phyloP scores from a whole-genome alignment of 2,888 invertebrate species.

The Anorthoa munda region DNA sequence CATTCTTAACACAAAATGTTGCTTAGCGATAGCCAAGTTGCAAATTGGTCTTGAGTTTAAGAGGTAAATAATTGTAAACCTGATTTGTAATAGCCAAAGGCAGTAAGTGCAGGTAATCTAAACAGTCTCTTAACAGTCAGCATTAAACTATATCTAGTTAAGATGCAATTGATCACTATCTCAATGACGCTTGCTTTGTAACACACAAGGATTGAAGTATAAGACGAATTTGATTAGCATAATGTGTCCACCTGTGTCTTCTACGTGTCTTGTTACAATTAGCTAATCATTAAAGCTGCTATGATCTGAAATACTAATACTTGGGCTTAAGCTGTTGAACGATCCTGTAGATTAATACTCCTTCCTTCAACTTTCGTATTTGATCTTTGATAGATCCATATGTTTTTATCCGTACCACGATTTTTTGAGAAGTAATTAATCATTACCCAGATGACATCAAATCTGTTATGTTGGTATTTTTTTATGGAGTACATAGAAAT shows the following conservation, averaged over 20 bases:
- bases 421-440: background rate
- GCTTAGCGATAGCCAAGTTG: background rate
- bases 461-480: too few relatives aligned
- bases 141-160: too few relatives aligned
- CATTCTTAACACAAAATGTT: background rate
- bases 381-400: background rate
- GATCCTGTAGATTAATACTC: background rate
- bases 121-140: too few relatives aligned
- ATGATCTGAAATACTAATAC: background rate
- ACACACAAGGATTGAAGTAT: background rate
- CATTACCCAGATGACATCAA: background rate
- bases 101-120: background rate
- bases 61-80: background rate
- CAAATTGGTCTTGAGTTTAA: background rate
- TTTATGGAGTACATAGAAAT: too few relatives aligned
- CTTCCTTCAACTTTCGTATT: too few relatives aligned
- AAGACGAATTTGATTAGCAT: constrained; percentile 26
- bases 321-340: background rate
- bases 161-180: constrained; percentile 24
- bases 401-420: background rate
- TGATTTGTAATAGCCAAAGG: background rate
- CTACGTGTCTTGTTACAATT: background rate
- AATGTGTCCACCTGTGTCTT: constrained; percentile 10
- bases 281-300: background rate
- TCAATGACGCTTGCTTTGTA: constrained; percentile 2